Evolutionary conservation across 2,797 vertebrate species (phyloP), one percentile per base, ranked within the genome.

Genomic region (Sandelia bainsii): DNA sequence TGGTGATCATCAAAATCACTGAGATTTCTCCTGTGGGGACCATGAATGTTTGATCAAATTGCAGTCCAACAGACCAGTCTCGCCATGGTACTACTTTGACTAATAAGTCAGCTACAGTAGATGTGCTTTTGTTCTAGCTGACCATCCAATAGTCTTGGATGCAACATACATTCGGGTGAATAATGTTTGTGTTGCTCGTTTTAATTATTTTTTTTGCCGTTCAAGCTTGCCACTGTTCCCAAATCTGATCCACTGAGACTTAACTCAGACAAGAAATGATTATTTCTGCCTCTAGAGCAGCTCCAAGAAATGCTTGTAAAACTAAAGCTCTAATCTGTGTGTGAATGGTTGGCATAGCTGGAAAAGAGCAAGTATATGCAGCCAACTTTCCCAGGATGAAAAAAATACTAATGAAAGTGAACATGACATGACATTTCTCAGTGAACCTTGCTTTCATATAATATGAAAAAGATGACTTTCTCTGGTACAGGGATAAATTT

Each of bases 251-350:
- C 60, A 52, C 6, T 60, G 70, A 73, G 72, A 56, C 72, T 71
- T 4, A 75, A 69, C 17, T 72, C 34, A 56, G 75, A 77, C 69
- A 73, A 64, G 75, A 60, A 62, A 34, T 75, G 60, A 68, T 84
- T 77, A 77, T 71, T 62, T 69, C 40, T 59, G 69, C 42, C 62
- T 75, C 46, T 27, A 65, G 49, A 81, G 61, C 34, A 25, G 71
- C 72, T 78, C 63, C 57, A 58, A 79, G 63, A 80, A 76, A 80
- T 22, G 48, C 62, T 75, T 70, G 54, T 78, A 70, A 79, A 75
- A 82, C 49, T 68, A 54, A 80, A 77, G 48, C 74, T 71, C 32
- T 77, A 62, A 87, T 84, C 75, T 72, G 67, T 68, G 69, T 65
- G 29, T 25, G 50, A 32, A 71, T 58, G 44, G 27, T 54, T 70